Base-by-base conservation (phyloP, 30 jellyfish, hydroid and myxozoan genomes). In the Euphysa ruthae region DNA sequence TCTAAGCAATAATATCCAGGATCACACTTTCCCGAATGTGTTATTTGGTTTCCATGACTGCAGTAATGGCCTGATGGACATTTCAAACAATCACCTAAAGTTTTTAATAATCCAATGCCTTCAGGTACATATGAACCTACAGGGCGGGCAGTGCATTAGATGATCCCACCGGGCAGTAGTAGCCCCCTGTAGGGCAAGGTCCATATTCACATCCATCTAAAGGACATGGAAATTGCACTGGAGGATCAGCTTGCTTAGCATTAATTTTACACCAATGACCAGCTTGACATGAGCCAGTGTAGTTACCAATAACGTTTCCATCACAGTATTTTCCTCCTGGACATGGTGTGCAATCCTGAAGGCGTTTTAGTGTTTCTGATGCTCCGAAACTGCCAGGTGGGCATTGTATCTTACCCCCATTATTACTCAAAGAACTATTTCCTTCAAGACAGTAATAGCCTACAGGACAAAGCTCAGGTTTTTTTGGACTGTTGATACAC, bases 391-490 rank as follows among this genome's bases (percentile, higher is more conserved):
- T 90, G 12, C 98, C 95, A 2, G 63, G 30, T 1, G 95, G 98
- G 38, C 98, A 90, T 44, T 85, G 71, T 68, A 72, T 79, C 43
- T 57, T 71, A 8, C 61, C 6, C 4, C 98, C 98, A 14, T 20
- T 23, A 8, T 33, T 28, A 32, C 22, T 78, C 14, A 69, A 34
- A 0, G 80, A 55, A 64, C 77, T 84, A 58, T 75, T 65, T 19
- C 98, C 98, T 14, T 64, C 70, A 68, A 74, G 93, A 69, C 98
- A 90, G 58, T 20, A 90, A 62, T 90, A 90, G 31, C 98, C 98
- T 63, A 69, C 87, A 10, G 91, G 79, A 80, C 98, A 90, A 13
- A 79, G 81, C 57, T 31, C 32, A 10, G 98, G 98, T 30, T 51
- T 13, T 16, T 63, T 61, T 49, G 98, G 55, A 16, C 82, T 90